phyloP scores from a whole-genome alignment of 2,113 vertebrate genomes.

The Rhynchopsitta pachyrhyncha region DNA sequence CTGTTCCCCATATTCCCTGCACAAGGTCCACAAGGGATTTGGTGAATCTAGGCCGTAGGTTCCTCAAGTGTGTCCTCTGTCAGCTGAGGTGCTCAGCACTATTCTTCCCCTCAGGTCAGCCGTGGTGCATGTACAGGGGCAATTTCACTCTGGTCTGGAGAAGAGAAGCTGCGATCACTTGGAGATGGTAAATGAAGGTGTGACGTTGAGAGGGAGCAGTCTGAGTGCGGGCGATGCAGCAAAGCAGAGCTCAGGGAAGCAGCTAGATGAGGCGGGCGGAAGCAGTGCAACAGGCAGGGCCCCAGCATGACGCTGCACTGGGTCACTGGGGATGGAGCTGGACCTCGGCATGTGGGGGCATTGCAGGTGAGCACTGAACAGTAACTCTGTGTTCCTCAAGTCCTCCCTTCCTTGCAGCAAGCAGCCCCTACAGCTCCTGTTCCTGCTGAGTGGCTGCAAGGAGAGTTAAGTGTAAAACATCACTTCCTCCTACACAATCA shows the following conservation, averaged over 20 bases:
- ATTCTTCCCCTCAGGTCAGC: not conserved
- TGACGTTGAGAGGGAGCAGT: not conserved
- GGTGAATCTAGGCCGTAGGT: accelerated
- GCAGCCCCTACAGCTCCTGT: not conserved
- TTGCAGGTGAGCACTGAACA: not conserved
- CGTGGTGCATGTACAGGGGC: accelerated
- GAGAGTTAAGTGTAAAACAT: not conserved
- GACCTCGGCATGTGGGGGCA: accelerated
- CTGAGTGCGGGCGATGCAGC: accelerated
- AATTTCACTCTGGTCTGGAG: not conserved
- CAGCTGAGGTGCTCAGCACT: not conserved
- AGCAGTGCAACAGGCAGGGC: not conserved
- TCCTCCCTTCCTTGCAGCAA: not conserved
- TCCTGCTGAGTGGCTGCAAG: not conserved
- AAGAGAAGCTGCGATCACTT: not conserved
- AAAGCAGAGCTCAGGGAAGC: not conserved
- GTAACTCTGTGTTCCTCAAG: not conserved
- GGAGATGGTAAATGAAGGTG: not conserved
- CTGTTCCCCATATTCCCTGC: not conserved
- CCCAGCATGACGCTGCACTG: not conserved
- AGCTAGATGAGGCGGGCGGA: not conserved
- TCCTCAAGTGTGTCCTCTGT: not conserved
- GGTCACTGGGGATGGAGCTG: not conserved
- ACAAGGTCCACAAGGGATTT: too few species aligned
- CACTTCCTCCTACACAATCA: not conserved